These are phyloP conservation scores for Pedionomus torquatus DNA, from an alignment of 2,113 vertebrate genomes.

Conservation along the genomic window DNA sequence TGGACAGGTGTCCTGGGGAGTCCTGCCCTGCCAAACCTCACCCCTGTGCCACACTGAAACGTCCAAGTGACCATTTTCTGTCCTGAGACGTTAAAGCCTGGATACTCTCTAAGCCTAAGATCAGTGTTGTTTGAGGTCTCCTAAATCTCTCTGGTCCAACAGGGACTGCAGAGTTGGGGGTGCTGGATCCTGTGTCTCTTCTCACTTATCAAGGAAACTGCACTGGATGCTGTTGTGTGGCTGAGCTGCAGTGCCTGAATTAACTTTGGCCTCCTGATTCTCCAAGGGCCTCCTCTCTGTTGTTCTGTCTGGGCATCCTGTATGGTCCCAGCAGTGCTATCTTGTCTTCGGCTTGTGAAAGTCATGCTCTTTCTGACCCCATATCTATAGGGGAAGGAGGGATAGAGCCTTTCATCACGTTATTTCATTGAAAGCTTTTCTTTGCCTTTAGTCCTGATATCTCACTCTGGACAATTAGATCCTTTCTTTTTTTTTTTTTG, in stretches of 20 bases:
- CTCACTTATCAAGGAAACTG: no score
- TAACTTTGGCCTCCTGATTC: not conserved
- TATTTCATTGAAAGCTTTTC: not conserved
- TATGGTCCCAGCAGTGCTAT: not conserved
- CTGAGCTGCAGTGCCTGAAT: not conserved
- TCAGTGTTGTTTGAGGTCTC: not conserved
- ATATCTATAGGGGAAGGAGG: not conserved
- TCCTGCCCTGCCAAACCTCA: not conserved
- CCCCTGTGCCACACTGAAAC: rapidly evolving
- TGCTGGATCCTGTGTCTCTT: not conserved
- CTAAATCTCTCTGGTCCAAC: not conserved
- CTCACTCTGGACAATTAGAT: not conserved
- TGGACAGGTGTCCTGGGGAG: not conserved
- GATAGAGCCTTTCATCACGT: not conserved
- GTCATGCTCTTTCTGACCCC: not conserved
- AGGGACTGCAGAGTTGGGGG: not conserved
- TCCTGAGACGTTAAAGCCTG: not conserved
- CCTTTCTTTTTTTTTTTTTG: not conserved
- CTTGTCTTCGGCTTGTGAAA: not conserved
- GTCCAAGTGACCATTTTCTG: not conserved
- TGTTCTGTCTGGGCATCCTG: not conserved
- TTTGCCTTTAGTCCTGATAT: not conserved
- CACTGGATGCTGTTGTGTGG: rapidly evolving
- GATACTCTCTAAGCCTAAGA: not conserved
- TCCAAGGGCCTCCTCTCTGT: not conserved